These are phyloP conservation scores for Pagetopsis macropterus DNA, from an alignment of 2,797 vertebrate species.

Conservation along the genomic window DNA sequence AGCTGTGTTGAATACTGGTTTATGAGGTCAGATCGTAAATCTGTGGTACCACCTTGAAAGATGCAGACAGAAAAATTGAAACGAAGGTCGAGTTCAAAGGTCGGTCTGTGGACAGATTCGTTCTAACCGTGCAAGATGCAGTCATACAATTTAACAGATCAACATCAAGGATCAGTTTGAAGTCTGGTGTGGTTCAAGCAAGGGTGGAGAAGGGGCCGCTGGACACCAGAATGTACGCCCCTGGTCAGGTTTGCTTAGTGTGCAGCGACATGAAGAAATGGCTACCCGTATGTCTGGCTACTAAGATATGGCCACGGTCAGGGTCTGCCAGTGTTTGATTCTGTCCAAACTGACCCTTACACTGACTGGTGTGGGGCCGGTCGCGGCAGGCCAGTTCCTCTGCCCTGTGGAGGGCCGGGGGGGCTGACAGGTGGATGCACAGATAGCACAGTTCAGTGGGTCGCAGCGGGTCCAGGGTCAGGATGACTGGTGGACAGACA, in stretches of 20 bases:
- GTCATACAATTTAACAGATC: too few relatives aligned
- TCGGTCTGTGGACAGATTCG: too few relatives aligned
- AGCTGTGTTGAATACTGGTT: neutral
- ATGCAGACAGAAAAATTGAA: too few relatives aligned
- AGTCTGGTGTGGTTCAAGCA: too few relatives aligned
- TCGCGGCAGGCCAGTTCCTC: neutral
- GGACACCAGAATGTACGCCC: too few relatives aligned
- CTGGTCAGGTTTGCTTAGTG: neutral
- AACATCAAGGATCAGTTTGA: too few relatives aligned
- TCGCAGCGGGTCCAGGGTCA: conserved; percentile 50
- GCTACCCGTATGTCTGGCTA: neutral
- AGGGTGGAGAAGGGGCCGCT: too few relatives aligned
- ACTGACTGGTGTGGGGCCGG: conserved; percentile 1
- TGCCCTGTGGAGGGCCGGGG: conserved; percentile 22
- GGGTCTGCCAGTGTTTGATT: conserved; percentile 7
- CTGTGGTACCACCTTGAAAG: too few relatives aligned
- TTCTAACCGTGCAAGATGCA: too few relatives aligned
- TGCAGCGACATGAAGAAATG: conserved; percentile 13
- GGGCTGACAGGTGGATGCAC: conserved; percentile 41
- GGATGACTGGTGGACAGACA: conserved; percentile 18
- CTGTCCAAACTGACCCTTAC: conserved; percentile 26
- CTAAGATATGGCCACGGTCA: conserved; percentile 21
- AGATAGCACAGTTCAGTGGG: conserved; percentile 35
- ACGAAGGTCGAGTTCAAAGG: too few relatives aligned
- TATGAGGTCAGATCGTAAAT: too few relatives aligned